Evolutionary conservation across 2,797 vertebrate species (phyloP), one percentile per base, ranked within the genome.

Genomic region (Crossoptilon crossoptilon): DNA sequence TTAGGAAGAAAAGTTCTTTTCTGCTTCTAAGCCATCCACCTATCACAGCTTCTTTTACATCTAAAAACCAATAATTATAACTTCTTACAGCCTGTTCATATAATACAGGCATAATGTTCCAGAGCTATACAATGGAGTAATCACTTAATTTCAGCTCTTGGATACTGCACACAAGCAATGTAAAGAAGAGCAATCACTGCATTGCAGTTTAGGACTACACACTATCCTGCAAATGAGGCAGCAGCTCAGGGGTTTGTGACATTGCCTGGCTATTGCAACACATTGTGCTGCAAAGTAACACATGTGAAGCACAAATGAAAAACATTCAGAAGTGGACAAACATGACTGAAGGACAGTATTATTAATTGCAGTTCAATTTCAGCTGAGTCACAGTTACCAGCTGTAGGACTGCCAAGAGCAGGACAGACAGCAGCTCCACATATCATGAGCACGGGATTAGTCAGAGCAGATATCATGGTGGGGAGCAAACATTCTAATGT

Each of bases 101-200:
- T 33, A 49, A 70, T 85, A 48, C 43, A 77, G 58, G 59, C 91
- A 63, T n/a, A 93, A 59, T 29, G 66, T 35, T 60, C 60, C 62
- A 92, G 90, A 87, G 76, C 22, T 41, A 33, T n/a, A 41, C 14
- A 55, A 49, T 2, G 8, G 35, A 51, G 69, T 53, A 67, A 53
- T 16, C 63, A 69, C 67, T 87, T 46, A 29, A 90, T 16, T 44
- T 43, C 66, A 56, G 39, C 48, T 49, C 51, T 74, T 11, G 71
- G 35, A 58, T 33, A 68, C 67, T 71, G 51, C 39, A 37, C 35
- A 68, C 0, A 2, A 82, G 71, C 71, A 31, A 31, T 1, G 0
- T 2, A 6, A 46, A 72, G 33, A 67, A 41, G 59, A 0, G 0
- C 0, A 0, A 31, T 24, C 2, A 1, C 24, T 37, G 35, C 14